These are phyloP conservation scores for Rhingia campestris DNA, from an alignment of 2,888 invertebrate genomes.

Conservation along the genomic window DNA sequence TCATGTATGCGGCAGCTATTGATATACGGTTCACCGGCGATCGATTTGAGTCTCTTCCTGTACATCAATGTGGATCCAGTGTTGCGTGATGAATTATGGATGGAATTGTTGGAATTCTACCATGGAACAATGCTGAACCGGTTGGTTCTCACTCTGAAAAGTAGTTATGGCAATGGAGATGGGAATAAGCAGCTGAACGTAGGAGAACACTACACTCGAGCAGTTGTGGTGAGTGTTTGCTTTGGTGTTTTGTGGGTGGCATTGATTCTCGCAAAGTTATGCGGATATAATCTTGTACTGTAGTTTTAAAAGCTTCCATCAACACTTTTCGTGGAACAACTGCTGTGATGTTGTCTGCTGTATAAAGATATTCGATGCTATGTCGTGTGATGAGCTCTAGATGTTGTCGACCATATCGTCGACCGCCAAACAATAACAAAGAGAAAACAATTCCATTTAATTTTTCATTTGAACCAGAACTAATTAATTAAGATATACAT, in stretches of 20 bases:
- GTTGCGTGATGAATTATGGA: conserved; percentile 76
- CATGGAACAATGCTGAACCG: conserved; percentile 76
- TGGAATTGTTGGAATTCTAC: conserved; percentile 77
- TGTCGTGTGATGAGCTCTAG: conserved; percentile 77
- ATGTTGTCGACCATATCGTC: no score
- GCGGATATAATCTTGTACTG: not conserved
- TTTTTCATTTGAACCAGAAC: no score
- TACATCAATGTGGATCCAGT: conserved; percentile 79
- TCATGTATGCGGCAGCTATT: conserved; percentile 75
- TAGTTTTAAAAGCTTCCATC: conserved; percentile 78
- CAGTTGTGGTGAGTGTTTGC: conserved; percentile 16
- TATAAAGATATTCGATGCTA: conserved; percentile 79
- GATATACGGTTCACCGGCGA: conserved; percentile 78
- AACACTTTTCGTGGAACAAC: conserved; percentile 79
- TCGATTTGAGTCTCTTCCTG: conserved; percentile 80
- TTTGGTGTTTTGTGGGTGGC: not conserved
- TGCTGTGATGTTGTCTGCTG: conserved; percentile 80
- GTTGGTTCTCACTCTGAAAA: conserved; percentile 10
- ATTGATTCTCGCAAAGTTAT: not conserved
- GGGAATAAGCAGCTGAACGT: not conserved
- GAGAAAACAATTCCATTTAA: no score
- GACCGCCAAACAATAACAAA: no score
- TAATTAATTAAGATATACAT: no score
- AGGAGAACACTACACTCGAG: not conserved
- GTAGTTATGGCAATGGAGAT: not conserved